Conservation (phyloP, 2,888 invertebrate genomes). For the Azorinus chamasolen region DNA sequence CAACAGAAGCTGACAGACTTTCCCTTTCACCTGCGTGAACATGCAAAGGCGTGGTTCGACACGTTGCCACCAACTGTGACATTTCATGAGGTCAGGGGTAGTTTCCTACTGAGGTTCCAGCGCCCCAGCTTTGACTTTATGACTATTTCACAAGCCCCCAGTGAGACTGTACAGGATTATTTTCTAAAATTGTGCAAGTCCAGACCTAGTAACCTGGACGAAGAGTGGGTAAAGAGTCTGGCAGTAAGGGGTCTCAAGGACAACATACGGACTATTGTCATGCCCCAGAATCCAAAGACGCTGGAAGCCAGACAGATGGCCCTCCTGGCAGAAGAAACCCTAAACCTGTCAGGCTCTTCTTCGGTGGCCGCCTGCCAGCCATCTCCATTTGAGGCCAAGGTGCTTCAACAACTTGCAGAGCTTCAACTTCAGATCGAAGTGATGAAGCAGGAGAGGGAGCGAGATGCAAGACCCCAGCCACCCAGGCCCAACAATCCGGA, state of each 20-base stretch:
- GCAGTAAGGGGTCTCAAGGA: background rate
- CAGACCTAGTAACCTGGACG: slow-evolving; percentile 5
- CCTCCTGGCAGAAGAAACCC: no score
- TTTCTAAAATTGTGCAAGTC: slow-evolving; percentile 10
- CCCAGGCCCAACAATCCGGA: background rate
- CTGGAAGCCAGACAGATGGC: background rate
- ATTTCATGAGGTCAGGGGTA: background rate
- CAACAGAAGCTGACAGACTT: background rate
- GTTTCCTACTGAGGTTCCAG: background rate
- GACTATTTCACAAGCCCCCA: background rate
- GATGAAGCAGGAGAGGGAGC: background rate
- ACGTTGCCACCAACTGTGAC: background rate
- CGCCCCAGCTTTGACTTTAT: slow-evolving; percentile 6
- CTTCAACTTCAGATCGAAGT: slow-evolving; percentile 8
- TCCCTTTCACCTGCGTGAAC: slow-evolving; percentile 14
- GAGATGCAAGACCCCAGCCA: background rate
- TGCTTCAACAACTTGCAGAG: no score
- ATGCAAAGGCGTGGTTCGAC: slow-evolving; percentile 23
- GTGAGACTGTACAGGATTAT: slow-evolving; percentile 11
- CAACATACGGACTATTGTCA: slow-evolving; percentile 12
- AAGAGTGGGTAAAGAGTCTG: background rate
- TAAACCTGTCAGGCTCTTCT: no score
- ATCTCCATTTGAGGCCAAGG: no score
- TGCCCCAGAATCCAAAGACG: slow-evolving; percentile 14
- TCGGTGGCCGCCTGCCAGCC: no score